Evolutionary conservation across 2,888 invertebrate species (phyloP), one percentile per base, ranked within the genome.

Genomic region (Ornithoptera priamus): DNA sequence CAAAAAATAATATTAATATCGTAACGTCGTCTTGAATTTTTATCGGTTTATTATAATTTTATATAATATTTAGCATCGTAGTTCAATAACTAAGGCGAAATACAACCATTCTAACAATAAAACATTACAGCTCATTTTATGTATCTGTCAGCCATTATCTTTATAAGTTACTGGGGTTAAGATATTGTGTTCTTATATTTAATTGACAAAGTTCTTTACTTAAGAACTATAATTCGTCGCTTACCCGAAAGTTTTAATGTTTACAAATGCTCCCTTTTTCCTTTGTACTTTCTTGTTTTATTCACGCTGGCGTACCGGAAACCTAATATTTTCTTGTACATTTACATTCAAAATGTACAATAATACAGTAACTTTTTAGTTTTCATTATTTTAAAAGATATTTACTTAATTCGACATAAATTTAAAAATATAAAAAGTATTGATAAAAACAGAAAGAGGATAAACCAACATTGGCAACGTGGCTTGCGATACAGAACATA

Each of bases 201-300:
- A 65, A 59, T 59, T 65, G 59, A 59, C 42, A 7, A 46, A 65
- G 18, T 65, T 65, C 58, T 59, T 39, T 42, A 65, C 65, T 46
- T 65, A 59, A 46, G 42, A 65, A 65, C 58, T 65, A 65, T 65
- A 59, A 65, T 65, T 65, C 65, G 53, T 65, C 20, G 65, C 65
- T 65, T 59, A 58, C 59, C 24, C 46, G 30, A 59, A 65, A 65
- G 65, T 65, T 65, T 65, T 59, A 20, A 20, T 56, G 56, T 56
- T 56, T 56, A 56, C 56, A 56, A 56, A 56, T 56, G 56, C 20
- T 20, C 56, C n/a, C 56, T 56, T 56, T 56, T 56, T n/a, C 56
- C 56, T 56, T 56, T 56, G 56, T 20, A 46, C 56, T 20, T 56
- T 56, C 56, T 56, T 56, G 56, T 56, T 56, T 56, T 56, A 20